Conservation (phyloP, 2,888 invertebrate species). For the Pachymerium ferrugineum region DNA sequence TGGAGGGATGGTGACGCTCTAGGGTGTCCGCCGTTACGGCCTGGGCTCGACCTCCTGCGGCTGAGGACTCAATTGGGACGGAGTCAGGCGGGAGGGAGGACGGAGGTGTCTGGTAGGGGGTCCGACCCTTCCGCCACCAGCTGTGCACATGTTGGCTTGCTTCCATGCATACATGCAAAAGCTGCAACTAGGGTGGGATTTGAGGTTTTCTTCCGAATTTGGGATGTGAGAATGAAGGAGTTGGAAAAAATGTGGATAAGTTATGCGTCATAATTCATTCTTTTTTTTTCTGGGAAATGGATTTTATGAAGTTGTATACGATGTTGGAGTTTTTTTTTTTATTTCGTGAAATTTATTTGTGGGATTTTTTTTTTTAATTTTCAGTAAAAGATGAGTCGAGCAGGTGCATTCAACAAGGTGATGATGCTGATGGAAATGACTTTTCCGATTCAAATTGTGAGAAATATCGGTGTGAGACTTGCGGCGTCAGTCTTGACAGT, state of each 20-base stretch:
- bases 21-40: conserved; percentile 23
- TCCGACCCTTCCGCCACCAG: conserved; percentile 21
- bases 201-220: conserved; percentile 3
- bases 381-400: conserved; percentile 1
- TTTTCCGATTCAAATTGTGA: background rate
- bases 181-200: conserved; percentile 27
- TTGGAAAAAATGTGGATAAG: background rate
- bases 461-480: conserved; percentile 35
- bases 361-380: background rate
- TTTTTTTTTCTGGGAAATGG: background rate
- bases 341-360: background rate
- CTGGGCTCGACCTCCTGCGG: conserved; percentile 5
- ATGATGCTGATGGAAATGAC: conserved; percentile 23
- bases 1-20: conserved; percentile 3
- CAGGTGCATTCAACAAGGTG: conserved; percentile 20
- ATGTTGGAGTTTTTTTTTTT: background rate
- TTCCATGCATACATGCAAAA: conserved; percentile 23
- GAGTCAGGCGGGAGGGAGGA: conserved; percentile 14
- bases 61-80: conserved; percentile 23
- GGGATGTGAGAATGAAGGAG: background rate
- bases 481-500: conserved; percentile 35
- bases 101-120: conserved; percentile 4
- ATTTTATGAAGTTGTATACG: background rate
- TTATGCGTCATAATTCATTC: background rate
- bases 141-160: conserved; percentile 2